Conservation (phyloP, 2,888 invertebrate genomes). For the Cantharis rustica region DNA sequence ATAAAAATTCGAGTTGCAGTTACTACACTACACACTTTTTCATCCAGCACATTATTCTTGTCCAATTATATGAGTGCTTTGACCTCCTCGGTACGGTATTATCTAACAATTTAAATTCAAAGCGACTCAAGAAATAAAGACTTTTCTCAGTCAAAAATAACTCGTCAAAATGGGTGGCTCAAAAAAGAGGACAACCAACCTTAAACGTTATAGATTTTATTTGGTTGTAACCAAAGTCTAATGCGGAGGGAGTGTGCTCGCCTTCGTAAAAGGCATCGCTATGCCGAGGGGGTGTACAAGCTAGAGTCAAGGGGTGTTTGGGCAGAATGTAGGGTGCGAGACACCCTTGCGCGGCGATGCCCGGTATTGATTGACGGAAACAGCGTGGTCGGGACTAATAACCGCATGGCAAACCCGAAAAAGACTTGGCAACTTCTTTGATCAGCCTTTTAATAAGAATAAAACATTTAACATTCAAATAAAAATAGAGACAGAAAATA, state of each 20-base stretch:
- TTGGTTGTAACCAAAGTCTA: neutral
- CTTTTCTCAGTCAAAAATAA: neutral
- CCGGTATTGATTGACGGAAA: conserved; percentile 39
- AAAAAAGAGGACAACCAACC: conserved; percentile 11
- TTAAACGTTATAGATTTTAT: conserved; percentile 15
- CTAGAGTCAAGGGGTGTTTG: conserved; percentile 21
- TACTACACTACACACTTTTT: neutral
- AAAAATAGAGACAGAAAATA: neutral
- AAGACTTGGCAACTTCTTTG: conserved; percentile 3
- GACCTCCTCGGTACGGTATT: conserved; percentile 12
- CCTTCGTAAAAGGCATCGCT: conserved; percentile 34
- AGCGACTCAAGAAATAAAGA: neutral
- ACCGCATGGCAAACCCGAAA: conserved; percentile 26
- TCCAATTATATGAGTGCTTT: conserved; percentile 19
- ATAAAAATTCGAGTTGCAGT: neutral
- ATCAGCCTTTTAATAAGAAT: neutral
- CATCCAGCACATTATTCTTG: conserved; percentile 1
- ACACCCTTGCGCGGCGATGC: conserved; percentile 36
- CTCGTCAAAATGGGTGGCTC: neutral
- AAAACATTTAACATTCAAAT: neutral
- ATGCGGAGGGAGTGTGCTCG: conserved; percentile 33
- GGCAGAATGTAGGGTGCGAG: conserved; percentile 30
- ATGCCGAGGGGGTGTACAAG: conserved; percentile 20
- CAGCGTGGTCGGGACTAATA: conserved; percentile 28
- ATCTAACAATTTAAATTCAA: conserved; percentile 10